These are phyloP conservation scores for Nebria salina DNA, from an alignment of 2,888 invertebrate species.

Conservation along the genomic window DNA sequence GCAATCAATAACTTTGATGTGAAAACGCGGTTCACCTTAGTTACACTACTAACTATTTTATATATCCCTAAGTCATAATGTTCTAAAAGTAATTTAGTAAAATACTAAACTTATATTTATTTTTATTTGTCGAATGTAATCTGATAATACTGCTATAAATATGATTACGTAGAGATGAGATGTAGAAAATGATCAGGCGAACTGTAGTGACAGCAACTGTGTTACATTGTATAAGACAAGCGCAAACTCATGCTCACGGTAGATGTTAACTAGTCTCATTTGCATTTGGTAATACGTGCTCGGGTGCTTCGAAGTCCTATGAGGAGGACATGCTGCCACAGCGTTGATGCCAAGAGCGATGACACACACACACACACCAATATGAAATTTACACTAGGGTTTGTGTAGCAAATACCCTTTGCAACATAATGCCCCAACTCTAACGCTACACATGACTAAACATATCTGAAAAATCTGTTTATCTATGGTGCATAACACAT, in stretches of 20 bases:
- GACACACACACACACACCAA: conserved; percentile 12
- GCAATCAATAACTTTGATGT: conserved; percentile 20
- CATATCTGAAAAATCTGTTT: too few species aligned
- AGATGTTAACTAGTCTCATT: conserved; percentile 23
- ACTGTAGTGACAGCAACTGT: conserved; percentile 17
- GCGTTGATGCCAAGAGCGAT: conserved; percentile 3
- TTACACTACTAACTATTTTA: not conserved
- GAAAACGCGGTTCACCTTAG: not conserved
- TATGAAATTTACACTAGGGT: conserved; percentile 15
- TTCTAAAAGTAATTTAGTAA: not conserved
- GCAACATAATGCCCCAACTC: conserved; percentile 8
- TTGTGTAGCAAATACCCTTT: not conserved
- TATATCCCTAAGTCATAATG: not conserved
- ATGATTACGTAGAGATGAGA: not conserved
- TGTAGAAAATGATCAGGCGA: conserved; percentile 1
- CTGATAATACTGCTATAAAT: not conserved
- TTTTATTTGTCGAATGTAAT: not conserved
- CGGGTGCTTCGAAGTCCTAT: not conserved
- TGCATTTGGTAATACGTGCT: conserved; percentile 21
- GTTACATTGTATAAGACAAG: conserved; percentile 10
- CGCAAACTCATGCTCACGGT: conserved; percentile 13
- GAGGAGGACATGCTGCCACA: not conserved
- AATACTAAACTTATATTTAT: not conserved
- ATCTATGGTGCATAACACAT: too few species aligned
- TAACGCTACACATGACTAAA: not conserved